These are phyloP conservation scores for Agrotis exclamationis DNA, from an alignment of 2,888 invertebrate species.

Conservation along the genomic window DNA sequence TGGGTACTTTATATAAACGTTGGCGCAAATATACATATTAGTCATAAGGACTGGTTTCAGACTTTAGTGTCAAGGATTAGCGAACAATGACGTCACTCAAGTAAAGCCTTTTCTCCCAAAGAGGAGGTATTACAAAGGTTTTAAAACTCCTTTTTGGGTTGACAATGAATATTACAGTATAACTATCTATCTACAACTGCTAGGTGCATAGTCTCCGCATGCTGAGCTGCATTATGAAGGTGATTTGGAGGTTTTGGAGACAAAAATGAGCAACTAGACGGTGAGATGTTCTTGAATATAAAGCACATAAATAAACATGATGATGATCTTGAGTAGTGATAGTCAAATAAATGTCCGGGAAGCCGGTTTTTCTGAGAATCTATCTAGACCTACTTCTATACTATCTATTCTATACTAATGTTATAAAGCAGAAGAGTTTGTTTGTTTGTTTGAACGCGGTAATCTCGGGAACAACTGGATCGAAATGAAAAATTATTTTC, in stretches of 20 bases:
- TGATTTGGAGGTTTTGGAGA: slow-evolving; percentile 27
- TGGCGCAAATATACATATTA: slow-evolving; percentile 57
- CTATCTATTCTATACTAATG: no score
- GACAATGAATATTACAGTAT: background rate
- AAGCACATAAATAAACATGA: background rate
- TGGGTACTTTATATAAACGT: slow-evolving; percentile 24
- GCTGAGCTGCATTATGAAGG: slow-evolving; percentile 11
- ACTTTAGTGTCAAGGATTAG: slow-evolving; percentile 64
- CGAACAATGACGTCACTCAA: slow-evolving; percentile 39
- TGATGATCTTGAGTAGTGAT: no score
- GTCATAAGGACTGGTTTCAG: slow-evolving; percentile 61
- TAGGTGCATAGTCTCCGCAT: background rate
- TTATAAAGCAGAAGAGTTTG: no score
- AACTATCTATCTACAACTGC: background rate
- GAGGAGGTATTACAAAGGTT: background rate
- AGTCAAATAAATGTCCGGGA: no score
- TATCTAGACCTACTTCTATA: no score
- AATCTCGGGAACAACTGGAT: no score
- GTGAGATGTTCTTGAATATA: slow-evolving; percentile 1
- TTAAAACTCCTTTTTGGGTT: slow-evolving; percentile 8
- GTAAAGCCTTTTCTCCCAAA: slow-evolving; percentile 35
- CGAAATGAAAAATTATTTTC: no score
- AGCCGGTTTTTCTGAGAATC: no score
- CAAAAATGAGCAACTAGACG: background rate
- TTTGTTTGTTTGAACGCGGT: no score